phyloP scores from a whole-genome alignment of 2,888 invertebrate species.

The Drosophila pegasa region DNA sequence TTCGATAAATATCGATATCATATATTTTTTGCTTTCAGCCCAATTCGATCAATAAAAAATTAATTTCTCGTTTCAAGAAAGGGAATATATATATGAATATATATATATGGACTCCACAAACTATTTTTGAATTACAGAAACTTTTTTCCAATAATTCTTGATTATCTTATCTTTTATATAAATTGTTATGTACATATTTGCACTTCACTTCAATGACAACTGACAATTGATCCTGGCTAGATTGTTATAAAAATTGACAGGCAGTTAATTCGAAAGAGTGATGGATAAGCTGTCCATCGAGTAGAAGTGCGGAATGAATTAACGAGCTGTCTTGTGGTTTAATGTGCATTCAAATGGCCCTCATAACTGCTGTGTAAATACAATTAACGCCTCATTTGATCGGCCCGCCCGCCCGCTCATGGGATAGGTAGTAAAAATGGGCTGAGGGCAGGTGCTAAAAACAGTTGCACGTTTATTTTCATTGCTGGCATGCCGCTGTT shows the following conservation, averaged over 20 bases:
- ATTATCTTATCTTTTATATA: no score
- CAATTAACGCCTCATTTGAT: slow-evolving; percentile 67
- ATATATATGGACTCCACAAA: no score
- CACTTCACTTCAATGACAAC: not conserved
- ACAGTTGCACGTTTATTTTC: slow-evolving; percentile 59
- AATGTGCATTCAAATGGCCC: slow-evolving; percentile 24
- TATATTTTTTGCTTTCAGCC: no score
- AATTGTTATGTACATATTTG: no score
- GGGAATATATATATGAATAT: no score
- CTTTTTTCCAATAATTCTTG: not conserved
- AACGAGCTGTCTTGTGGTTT: slow-evolving; percentile 20
- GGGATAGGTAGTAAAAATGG: not conserved
- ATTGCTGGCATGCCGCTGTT: slow-evolving; percentile 49
- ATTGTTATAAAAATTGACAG: slow-evolving; percentile 15
- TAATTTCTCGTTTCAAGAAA: no score
- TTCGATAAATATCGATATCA: no score
- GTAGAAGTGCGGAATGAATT: slow-evolving; percentile 23
- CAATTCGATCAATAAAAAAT: no score
- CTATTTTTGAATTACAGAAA: not conserved
- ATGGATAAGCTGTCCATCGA: slow-evolving; percentile 22
- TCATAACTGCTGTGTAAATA: slow-evolving; percentile 59
- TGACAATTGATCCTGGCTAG: not conserved
- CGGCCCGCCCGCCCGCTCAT: no score
- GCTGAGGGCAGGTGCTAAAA: slow-evolving; percentile 36
- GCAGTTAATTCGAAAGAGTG: slow-evolving; percentile 14